Percentiles rank a stretch among this genome's conserved stretches.
These are phyloP conservation scores for Leptarthrus brevirostris DNA, from an alignment of 2,888 invertebrate species.

Conservation along the genomic window DNA sequence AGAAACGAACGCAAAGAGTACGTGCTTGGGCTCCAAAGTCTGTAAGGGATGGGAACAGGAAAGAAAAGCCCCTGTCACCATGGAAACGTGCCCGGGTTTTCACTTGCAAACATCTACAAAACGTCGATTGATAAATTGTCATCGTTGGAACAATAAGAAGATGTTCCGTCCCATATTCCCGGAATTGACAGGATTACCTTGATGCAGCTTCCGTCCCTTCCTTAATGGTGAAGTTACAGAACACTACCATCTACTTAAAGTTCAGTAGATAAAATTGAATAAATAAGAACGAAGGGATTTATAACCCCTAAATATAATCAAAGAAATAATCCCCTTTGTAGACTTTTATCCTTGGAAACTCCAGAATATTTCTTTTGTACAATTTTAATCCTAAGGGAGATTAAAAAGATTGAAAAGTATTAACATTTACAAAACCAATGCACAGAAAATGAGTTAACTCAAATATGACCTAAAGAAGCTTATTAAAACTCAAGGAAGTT, in stretches of 20 bases:
- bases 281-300: constrained; percentile 9
- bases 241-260: too few species aligned
- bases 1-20: constrained; percentile 50
- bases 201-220: constrained; percentile 28
- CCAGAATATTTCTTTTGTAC: too few species aligned
- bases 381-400: too few species aligned
- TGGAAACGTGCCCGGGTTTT: constrained; percentile 30
- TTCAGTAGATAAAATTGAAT: constrained; percentile 31
- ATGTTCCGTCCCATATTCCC: neutral
- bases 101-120: constrained; percentile 36
- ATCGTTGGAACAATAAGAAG: constrained; percentile 6
- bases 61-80: constrained; percentile 35
- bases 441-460: too few species aligned
- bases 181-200: constrained; percentile 39
- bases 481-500: too few species aligned
- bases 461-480: too few species aligned
- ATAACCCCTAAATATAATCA: too few species aligned
- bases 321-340: too few species aligned
- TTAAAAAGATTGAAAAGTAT: too few species aligned
- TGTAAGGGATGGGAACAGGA: neutral
- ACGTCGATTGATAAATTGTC: constrained; percentile 43
- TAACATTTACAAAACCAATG: too few species aligned
- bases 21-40: constrained; percentile 45
- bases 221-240: too few species aligned
- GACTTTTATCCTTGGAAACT: too few species aligned